Evolutionary conservation across 1,140 invertebrate genomes (phyloP).

Genomic region (Wasmannia auropunctata): DNA sequence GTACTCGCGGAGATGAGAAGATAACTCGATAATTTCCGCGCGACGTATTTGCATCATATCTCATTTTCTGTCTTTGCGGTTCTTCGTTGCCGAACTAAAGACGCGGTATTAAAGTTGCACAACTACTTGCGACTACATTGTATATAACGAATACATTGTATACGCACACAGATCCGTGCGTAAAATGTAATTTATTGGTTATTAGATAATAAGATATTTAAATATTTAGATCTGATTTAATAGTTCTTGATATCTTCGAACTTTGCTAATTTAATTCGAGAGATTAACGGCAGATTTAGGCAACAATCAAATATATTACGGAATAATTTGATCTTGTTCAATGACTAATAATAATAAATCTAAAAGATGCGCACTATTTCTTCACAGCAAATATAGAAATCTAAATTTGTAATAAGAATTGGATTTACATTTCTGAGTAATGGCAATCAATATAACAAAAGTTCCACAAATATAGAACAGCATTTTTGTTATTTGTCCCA

Average conservation of each 20-base stretch:
- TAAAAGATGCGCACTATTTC: neutral
- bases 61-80: neutral
- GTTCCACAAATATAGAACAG: neutral
- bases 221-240: neutral
- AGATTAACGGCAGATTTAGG: too few relatives aligned
- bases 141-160: too few relatives aligned
- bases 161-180: neutral
- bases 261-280: neutral
- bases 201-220: neutral
- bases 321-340: neutral
- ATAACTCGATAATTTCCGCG: conserved; percentile 17
- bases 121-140: neutral
- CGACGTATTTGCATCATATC: conserved; percentile 36
- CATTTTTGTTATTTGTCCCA: neutral
- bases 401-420: neutral
- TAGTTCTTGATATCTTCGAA: neutral
- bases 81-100: neutral
- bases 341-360: neutral
- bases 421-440: neutral
- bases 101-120: neutral
- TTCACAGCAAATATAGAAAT: neutral
- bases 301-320: neutral
- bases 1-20: neutral
- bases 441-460: neutral
- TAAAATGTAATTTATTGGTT: neutral